Evolutionary conservation across 2,888 invertebrate species (phyloP), one percentile per base, ranked within the genome.

Genomic region (Lithosia quadra): DNA sequence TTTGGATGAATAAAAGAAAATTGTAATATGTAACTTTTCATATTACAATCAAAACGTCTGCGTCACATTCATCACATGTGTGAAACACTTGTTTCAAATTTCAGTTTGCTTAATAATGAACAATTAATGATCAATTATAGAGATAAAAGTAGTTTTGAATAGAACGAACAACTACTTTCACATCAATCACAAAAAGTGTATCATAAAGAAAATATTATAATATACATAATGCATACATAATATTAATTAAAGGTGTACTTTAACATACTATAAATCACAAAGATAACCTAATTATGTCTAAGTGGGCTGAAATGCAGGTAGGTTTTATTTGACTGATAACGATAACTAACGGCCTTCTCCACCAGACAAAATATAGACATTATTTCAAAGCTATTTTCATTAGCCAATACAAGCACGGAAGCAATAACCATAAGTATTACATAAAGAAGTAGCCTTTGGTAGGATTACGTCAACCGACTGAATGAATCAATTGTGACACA

Each of bases 251-350:
- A 61, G 63, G 43, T 70, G 68, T 34, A 59, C n/a, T n/a, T 49
- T 63, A n/a, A 36, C 13, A 65, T 63, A 34, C 24, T 61, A 74
- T 78, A 73, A 7, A 73, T 77, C 65, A 76, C 71, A 61, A 67
- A 73, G 78, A 80, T 77, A 79, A 71, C 73, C 69, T 64, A 73
- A 71, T 71, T 78, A 28, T 49, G 49, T 24, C 24, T 63, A 69
- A 72, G 63, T 72, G 73, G 69, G 69, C 39, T 68, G 63, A 67
- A 71, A 69, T 66, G 56, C 63, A 65, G 66, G 68, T 75, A 69
- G 72, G 65, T 74, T 71, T 65, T 15, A 62, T 69, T 76, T 77
- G 77, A 73, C 71, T 73, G 80, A 80, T 80, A 80, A 77, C 64
- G 71, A 79, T 73, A 77, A 72, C 56, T n/a, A 58, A 64, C 65